Evolutionary conservation across 2,113 vertebrate genomes (phyloP), one percentile per base, ranked within the genome.

Genomic region (Paraplagusia blochii): DNA sequence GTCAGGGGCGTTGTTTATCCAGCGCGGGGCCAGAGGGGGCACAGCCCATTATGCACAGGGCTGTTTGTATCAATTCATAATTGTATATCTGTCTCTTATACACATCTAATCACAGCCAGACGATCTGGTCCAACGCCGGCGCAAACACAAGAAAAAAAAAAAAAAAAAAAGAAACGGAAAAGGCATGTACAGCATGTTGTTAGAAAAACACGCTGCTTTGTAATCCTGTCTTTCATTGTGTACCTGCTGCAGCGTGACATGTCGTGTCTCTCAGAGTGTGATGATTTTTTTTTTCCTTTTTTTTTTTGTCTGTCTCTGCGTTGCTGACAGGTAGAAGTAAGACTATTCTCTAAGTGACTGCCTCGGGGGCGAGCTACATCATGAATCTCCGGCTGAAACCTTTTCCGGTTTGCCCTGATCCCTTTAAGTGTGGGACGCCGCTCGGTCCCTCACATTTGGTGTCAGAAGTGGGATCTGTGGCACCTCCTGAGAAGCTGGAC

Each of bases 31-130:
- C n/a, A n/a, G n/a, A n/a, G n/a, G n/a, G n/a, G n/a, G n/a, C n/a
- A n/a, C n/a, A n/a, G n/a, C n/a, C n/a, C n/a, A n/a, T n/a, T n/a
- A n/a, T n/a, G n/a, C n/a, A n/a, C n/a, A n/a, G n/a, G n/a, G n/a
- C n/a, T n/a, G n/a, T n/a, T n/a, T n/a, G n/a, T n/a, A n/a, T n/a
- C n/a, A n/a, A n/a, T n/a, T n/a, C n/a, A n/a, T n/a, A n/a, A n/a
- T n/a, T n/a, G n/a, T n/a, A n/a, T n/a, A n/a, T n/a, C n/a, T n/a
- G n/a, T n/a, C n/a, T n/a, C n/a, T n/a, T n/a, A n/a, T n/a, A n/a
- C n/a, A n/a, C n/a, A n/a, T n/a, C n/a, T 50, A 80, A 74, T 69
- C 67, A 74, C 51, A 74, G 71, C 71, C 74, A 82, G 63, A 78
- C 71, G 69, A 81, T 79, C 18, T 58, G 29, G 17, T 48, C 39